Conservation (phyloP, 2,797 vertebrate genomes). For the Myotis findleyi region DNA sequence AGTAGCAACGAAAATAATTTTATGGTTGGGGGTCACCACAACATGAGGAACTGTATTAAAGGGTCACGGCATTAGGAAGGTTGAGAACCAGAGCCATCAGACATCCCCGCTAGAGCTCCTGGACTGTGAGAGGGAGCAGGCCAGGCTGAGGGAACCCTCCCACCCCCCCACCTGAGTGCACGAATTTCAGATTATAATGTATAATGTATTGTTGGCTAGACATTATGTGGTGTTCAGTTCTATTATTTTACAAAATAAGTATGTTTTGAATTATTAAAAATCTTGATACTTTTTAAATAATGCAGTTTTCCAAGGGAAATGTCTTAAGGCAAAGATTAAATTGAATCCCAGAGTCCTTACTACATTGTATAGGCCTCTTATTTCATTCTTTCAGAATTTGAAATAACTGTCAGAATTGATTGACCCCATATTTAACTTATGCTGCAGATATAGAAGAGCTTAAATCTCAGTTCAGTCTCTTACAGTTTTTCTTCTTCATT, state of each 20-base stretch:
- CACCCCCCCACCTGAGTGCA: background rate
- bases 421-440: background rate
- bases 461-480: background rate
- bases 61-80: too few species aligned
- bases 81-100: too few species aligned
- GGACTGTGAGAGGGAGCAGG: too few species aligned
- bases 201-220: background rate
- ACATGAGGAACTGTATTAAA: too few species aligned
- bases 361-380: background rate
- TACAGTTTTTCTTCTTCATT: background rate
- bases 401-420: background rate
- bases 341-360: background rate
- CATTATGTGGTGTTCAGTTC: background rate
- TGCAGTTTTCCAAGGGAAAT: conserved; percentile 20
- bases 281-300: conserved; percentile 14
- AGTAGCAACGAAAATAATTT: too few species aligned
- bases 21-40: too few species aligned
- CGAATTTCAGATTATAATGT: background rate
- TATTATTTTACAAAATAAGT: conserved; percentile 11
- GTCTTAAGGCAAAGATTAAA: conserved; percentile 31
- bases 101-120: too few species aligned
- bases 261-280: conserved; percentile 48
- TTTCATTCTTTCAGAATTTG: background rate
- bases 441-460: background rate
- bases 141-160: too few species aligned